Base-by-base conservation (phyloP, 2,113 vertebrate genomes). In the Alligator mississippiensis region DNA sequence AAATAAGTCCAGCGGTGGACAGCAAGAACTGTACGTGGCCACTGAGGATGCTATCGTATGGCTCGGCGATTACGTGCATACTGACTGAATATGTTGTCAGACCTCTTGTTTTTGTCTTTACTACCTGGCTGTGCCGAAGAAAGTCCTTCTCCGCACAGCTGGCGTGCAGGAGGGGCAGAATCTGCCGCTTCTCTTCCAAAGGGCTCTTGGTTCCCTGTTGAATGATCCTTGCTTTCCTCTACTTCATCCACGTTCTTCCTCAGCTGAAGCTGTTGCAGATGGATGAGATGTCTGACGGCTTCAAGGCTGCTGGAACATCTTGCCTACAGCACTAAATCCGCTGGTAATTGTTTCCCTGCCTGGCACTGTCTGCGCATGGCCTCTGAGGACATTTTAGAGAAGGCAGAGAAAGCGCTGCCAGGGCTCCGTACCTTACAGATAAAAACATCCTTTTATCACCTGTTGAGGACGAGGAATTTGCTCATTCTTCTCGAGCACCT, bases 141-240 rank as follows among this genome's bases (percentile, higher is more conserved):
- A 47, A 24, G 47, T 34, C 59, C 85, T 22, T 21, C 3, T n/a
- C n/a, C 2, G 54, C 11, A 16, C 34, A 34, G 74, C 1, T 55
- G 9, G 27, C 17, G 1, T 3, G 0, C 7, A 19, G 61, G n/a
- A 34, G 21, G n/a, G 19, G 9, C 30, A 7, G 34, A 9, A 16
- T 1, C 2, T 2, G 27, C 11, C 2, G 14, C 13, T 22, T 22
- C 27, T 4, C 4, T 15, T 19, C 34, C 57, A 11, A 16, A 54
- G 10, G 28, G 21, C 34, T 4, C 6, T 0, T 6, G 55, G 22
- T 10, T 83, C 54, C 54, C 27, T n/a, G 5, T 14, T 30, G 55
- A 66, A 30, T 6, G 22, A 15, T 30, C 54, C n/a, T 27, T 62
- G 55, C 57, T 11, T 10, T 25, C 38, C 24, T 72, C 38, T 17